phyloP scores from a whole-genome alignment of 2,113 vertebrate species.

The Condylura cristata region DNA sequence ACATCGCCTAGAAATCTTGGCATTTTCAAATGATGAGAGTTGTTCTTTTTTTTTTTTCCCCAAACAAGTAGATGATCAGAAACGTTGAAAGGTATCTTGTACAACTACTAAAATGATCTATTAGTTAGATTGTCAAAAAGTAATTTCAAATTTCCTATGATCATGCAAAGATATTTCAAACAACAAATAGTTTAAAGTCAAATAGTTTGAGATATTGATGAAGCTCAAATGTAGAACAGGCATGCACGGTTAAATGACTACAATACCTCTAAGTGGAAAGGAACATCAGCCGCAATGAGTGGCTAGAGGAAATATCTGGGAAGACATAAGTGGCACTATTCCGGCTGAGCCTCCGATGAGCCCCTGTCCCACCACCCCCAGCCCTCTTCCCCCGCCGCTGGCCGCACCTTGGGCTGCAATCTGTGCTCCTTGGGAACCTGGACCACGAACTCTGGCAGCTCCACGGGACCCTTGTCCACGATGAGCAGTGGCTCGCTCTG shows the following conservation, averaged over 20 bases:
- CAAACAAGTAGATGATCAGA: neutral
- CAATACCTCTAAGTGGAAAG: too few relatives aligned
- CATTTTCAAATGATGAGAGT: neutral
- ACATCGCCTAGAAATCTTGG: neutral
- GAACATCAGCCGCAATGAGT: neutral
- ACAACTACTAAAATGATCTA: neutral
- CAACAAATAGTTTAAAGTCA: neutral
- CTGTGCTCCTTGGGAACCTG: constrained; percentile 75
- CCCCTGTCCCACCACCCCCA: constrained; percentile 57
- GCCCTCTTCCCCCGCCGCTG: constrained; percentile 49
- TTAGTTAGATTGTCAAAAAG: neutral
- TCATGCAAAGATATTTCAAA: constrained; percentile 8
- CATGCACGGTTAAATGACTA: neutral
- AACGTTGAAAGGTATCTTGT: neutral
- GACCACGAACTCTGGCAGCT: constrained; percentile 76
- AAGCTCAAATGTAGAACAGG: neutral
- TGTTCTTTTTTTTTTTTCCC: neutral
- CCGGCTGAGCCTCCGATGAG: neutral
- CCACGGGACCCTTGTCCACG: constrained; percentile 75
- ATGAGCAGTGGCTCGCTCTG: constrained; percentile 67
- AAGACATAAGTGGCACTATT: neutral
- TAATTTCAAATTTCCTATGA: neutral
- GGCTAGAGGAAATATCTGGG: neutral
- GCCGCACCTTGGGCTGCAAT: constrained; percentile 80
- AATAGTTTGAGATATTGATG: neutral